Evolutionary conservation across 2,113 vertebrate genomes (phyloP).

Genomic region (Sturnira hondurensis): DNA sequence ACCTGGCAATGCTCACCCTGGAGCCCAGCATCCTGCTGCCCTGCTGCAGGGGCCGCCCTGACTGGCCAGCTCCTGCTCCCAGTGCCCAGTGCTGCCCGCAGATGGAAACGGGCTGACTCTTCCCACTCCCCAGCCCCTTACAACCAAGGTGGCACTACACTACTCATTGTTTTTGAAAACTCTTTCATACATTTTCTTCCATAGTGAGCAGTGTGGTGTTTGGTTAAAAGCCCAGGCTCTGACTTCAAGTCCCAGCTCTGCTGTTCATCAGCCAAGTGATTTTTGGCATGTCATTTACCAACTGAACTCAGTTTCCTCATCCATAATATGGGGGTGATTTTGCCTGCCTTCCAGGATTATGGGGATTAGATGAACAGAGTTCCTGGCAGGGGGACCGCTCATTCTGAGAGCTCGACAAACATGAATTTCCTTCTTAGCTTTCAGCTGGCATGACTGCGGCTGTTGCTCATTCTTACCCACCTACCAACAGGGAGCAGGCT

Average conservation of each 20-base stretch:
- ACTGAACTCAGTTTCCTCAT: background rate
- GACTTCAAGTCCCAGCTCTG: background rate
- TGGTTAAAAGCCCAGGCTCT: background rate
- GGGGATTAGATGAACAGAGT: background rate
- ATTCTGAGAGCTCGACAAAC: background rate
- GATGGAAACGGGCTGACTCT: background rate
- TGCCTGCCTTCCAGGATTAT: background rate
- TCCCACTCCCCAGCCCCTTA: background rate
- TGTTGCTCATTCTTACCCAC: background rate
- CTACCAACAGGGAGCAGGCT: background rate
- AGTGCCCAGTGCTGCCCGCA: background rate
- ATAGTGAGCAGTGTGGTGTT: background rate
- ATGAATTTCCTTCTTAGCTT: background rate
- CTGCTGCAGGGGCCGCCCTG: background rate
- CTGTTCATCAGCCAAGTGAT: background rate
- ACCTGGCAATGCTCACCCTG: background rate
- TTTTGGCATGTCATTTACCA: background rate
- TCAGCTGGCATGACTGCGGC: background rate
- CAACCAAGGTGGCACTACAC: background rate
- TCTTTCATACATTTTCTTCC: background rate
- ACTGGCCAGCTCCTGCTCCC: background rate
- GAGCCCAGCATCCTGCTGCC: background rate
- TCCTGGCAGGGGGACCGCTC: background rate
- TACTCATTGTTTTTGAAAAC: background rate
- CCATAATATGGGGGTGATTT: slow-evolving; percentile 37